These are phyloP conservation scores for Chloroclystis v-ata DNA, from an alignment of 2,888 invertebrate species.

Conservation along the genomic window DNA sequence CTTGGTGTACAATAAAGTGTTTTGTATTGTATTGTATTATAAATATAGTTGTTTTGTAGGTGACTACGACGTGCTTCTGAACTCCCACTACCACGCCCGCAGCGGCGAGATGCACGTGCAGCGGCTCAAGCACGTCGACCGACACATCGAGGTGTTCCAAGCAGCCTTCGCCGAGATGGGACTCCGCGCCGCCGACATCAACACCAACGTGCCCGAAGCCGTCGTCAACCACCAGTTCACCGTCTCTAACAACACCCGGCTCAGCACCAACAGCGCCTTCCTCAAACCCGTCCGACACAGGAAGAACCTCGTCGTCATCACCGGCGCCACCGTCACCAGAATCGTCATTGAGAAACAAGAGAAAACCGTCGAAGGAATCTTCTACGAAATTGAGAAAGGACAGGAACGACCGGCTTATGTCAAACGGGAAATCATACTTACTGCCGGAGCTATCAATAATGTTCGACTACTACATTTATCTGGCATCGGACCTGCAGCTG, in stretches of 20 bases:
- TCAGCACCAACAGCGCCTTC: constrained; percentile 67
- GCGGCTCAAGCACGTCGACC: constrained; percentile 63
- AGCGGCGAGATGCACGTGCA: constrained; percentile 70
- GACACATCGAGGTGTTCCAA: constrained; percentile 60
- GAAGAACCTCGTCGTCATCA: constrained; percentile 60
- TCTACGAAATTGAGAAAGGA: constrained; percentile 64
- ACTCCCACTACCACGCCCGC: constrained; percentile 66
- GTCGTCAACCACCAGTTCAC: constrained; percentile 66
- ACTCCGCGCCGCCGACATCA: constrained; percentile 59
- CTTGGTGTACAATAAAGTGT: neutral
- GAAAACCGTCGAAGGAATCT: constrained; percentile 59
- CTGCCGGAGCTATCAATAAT: constrained; percentile 69
- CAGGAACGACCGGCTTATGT: constrained; percentile 62
- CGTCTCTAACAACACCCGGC: constrained; percentile 61
- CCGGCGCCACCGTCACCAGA: constrained; percentile 63
- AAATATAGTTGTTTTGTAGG: constrained; percentile 42
- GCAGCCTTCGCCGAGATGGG: constrained; percentile 67
- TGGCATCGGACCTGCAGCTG: constrained; percentile 61
- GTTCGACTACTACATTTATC: constrained; percentile 64
- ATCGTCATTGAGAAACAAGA: constrained; percentile 61
- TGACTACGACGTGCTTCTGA: constrained; percentile 69
- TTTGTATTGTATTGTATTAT: no score
- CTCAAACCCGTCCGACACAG: constrained; percentile 61
- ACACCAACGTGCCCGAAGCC: constrained; percentile 64
- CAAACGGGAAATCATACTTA: constrained; percentile 64